Evolutionary conservation across 2,888 invertebrate species (phyloP), one percentile per base, ranked within the genome.

Genomic region (Chesias legatella): DNA sequence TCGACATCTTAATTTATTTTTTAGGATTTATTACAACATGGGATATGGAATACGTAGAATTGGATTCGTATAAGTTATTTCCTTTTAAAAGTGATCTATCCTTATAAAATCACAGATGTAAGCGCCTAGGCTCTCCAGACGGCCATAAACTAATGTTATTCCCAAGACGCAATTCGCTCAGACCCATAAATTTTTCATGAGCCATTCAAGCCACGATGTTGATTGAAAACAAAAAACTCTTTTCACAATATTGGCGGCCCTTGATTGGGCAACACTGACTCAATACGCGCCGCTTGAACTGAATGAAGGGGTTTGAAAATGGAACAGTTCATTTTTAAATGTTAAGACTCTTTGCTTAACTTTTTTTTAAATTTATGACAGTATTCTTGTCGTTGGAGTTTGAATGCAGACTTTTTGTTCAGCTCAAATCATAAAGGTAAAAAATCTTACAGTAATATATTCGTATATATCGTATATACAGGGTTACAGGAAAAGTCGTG

Each of bases 151-250:
- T 80, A 80, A 83, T 81, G 75, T 77, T 79, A 80, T 82, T 81
- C 79, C 66, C 70, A 70, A 75, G 73, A 76, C 75, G 70, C 70
- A 70, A 75, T 72, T 66, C 67, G 62, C 66, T 49, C 43, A 50
- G 45, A 45, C 59, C 63, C 67, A 85, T 85, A 84, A 72, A 85
- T 85, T 78, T 85, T 84, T 85, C 85, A 85, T 85, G 85, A 84
- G 76, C 63, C 63, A 58, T 59, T 76, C 69, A 61, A 67, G 60
- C 66, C 67, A 60, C 64, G 64, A 69, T 70, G 74, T 71, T 73
- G 79, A 85, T 85, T 84, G 84, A 45, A 45, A 43, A 37, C 24
- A 84, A 82, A 79, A 79, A 75, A 72, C 63, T 67, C 71, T 63
- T 5, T 72, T 63, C 63, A 63, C 72, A 57, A 73, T 79, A 79